Evolutionary conservation across 2,888 invertebrate genomes (phyloP).

Genomic region (Shargacucullia verbasci): DNA sequence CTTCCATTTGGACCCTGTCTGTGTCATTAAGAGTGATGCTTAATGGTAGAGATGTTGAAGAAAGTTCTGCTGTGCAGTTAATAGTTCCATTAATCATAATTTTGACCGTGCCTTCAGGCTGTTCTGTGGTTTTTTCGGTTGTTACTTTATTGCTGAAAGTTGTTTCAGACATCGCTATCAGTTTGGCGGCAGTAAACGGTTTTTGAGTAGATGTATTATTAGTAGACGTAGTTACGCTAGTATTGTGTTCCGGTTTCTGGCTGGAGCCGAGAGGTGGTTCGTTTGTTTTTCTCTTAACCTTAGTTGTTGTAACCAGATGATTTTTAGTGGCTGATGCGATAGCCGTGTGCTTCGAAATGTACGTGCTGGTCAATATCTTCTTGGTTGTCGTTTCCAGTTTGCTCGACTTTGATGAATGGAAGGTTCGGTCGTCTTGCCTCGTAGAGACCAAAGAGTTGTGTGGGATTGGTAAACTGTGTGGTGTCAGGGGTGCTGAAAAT

Average conservation of each 20-base stretch:
- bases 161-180: slow-evolving; percentile 44
- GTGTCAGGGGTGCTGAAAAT: slow-evolving; percentile 59
- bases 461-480: slow-evolving; percentile 43
- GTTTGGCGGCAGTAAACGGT: slow-evolving; percentile 46
- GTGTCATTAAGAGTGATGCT: slow-evolving; percentile 70
- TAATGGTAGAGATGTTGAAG: slow-evolving; percentile 77
- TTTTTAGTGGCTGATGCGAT: slow-evolving; percentile 62
- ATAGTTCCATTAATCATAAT: slow-evolving; percentile 83
- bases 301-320: slow-evolving; percentile 67
- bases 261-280: slow-evolving; percentile 59
- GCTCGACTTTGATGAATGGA: slow-evolving; percentile 65
- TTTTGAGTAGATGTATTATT: slow-evolving; percentile 52
- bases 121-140: slow-evolving; percentile 64
- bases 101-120: slow-evolving; percentile 76
- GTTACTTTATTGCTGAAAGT: slow-evolving; percentile 43
- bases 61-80: slow-evolving; percentile 83
- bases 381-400: slow-evolving; percentile 71
- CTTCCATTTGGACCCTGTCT: slow-evolving; percentile 66
- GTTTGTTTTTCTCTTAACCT: slow-evolving; percentile 79
- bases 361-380: slow-evolving; percentile 58
- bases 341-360: slow-evolving; percentile 63
- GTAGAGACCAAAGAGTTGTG: slow-evolving; percentile 65
- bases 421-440: slow-evolving; percentile 71
- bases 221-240: slow-evolving; percentile 38
- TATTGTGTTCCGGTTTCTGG: slow-evolving; percentile 38